phyloP scores from a whole-genome alignment of 2,888 invertebrate genomes.

The Hirtodrosophila confusa region DNA sequence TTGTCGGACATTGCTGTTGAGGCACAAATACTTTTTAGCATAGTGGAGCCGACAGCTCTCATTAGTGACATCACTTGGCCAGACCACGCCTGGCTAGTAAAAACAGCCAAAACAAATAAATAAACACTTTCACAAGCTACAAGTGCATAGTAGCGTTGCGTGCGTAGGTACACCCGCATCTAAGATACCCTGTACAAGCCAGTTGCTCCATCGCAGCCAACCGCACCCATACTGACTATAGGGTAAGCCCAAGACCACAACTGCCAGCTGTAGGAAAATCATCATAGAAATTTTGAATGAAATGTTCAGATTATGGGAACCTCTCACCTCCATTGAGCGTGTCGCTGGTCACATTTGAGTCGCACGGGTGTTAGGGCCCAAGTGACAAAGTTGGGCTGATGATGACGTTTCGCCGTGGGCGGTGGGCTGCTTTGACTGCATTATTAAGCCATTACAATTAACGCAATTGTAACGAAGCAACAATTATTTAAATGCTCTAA shows the following conservation, averaged over 20 bases:
- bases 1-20: constrained; percentile 11
- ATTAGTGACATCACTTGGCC: constrained; percentile 46
- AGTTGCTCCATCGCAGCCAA: not conserved
- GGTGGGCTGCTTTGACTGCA: constrained; percentile 22
- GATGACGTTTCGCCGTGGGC: constrained; percentile 33
- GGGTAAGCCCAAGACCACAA: too few species aligned
- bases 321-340: constrained; percentile 55
- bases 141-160: constrained; percentile 48
- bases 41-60: constrained; percentile 17
- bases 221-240: too few species aligned
- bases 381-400: constrained; percentile 15
- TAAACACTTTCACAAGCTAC: constrained; percentile 63
- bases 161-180: constrained; percentile 1
- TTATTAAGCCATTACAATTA: constrained; percentile 29
- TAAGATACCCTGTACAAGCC: constrained; percentile 13
- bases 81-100: constrained; percentile 20
- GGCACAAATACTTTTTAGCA: constrained; percentile 22
- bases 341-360: constrained; percentile 32
- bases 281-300: constrained; percentile 61
- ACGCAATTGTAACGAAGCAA: constrained; percentile 20
- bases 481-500: constrained; percentile 7
- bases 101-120: constrained; percentile 44
- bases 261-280: not conserved
- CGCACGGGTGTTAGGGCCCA: constrained; percentile 29
- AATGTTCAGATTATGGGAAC: constrained; percentile 54